phyloP scores from a whole-genome alignment of 1,140 invertebrate genomes.

The Archivesica marissinica region DNA sequence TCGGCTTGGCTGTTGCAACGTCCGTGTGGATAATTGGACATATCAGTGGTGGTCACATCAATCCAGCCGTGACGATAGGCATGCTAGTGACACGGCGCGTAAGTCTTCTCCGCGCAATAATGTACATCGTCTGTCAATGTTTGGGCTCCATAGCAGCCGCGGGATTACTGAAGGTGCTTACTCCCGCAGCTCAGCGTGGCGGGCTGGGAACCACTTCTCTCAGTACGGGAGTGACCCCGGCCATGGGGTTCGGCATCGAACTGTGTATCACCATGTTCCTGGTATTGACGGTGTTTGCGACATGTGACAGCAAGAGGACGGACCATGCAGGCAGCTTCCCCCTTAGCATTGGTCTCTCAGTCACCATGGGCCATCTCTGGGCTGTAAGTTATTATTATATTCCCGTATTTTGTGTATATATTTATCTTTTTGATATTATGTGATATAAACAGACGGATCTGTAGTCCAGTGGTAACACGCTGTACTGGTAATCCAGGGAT shows the following conservation, averaged over 20 bases:
- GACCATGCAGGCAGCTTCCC: slow-evolving; percentile 94
- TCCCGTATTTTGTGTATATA: no score
- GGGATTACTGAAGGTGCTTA: slow-evolving; percentile 86
- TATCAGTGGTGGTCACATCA: slow-evolving; percentile 94
- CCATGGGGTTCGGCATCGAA: slow-evolving; percentile 92
- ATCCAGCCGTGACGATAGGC: slow-evolving; percentile 93
- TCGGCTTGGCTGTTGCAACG: slow-evolving; percentile 81
- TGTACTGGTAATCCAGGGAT: no score
- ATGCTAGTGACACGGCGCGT: slow-evolving; percentile 86
- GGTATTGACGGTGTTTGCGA: slow-evolving; percentile 94
- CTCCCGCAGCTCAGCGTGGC: slow-evolving; percentile 86
- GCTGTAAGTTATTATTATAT: slow-evolving; percentile 84
- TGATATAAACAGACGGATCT: no score
- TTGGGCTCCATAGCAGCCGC: slow-evolving; percentile 92
- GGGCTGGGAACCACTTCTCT: slow-evolving; percentile 87
- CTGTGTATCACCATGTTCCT: slow-evolving; percentile 94
- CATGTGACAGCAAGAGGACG: slow-evolving; percentile 90
- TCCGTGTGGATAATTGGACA: slow-evolving; percentile 88
- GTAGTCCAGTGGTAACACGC: no score
- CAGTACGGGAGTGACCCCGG: slow-evolving; percentile 26
- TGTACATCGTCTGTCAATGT: slow-evolving; percentile 81
- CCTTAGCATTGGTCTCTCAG: slow-evolving; percentile 92
- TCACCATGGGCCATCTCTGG: slow-evolving; percentile 93
- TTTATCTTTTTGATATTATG: no score
- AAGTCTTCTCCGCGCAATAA: slow-evolving; percentile 77